Evolutionary conservation across 2,113 vertebrate genomes (phyloP), one percentile per base, ranked within the genome.

Genomic region (Alaudala cheleensis): DNA sequence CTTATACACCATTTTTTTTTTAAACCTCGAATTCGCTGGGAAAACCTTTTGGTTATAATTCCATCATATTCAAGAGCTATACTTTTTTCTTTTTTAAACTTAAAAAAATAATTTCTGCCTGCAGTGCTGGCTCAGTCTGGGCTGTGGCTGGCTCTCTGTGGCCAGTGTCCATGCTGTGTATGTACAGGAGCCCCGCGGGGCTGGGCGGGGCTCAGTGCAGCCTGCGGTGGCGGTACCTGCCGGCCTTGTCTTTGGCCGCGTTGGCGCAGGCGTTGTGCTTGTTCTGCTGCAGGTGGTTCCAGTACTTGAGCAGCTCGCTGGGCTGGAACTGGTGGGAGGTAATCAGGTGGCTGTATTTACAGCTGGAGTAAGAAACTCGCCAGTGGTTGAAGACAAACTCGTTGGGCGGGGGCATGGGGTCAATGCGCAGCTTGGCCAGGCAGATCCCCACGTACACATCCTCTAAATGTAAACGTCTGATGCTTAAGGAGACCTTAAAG

Each of bases 381-480:
- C 99, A 99, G 98, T 99, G 99, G 97, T 99, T 99, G 98, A 99
- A 99, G 69, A 99, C 98, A 94, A 99, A 99, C 80, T 98, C 98
- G 9, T 99, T 99, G 94, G 99, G 98, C 6, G 99, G 99, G 64
- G 99, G 98, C 56, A 97, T 97, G 39, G 99, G 99, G 94, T 99
- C 98, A 44, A 99, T 98, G 79, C 98, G 96, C 76, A 99, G 93
- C 96, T 99, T 98, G 87, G 98, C 98, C 26, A 99, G 98, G 78
- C 99, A 99, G 91, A 99, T 97, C 51, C 99, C 99, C 65, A 99
- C 99, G 3, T 99, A 99, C 16, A 99, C 99, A 6, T 99, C 99
- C 96, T 99, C 99, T 90, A 99, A 97, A 81, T 99, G 99, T 96
- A 99, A 96, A 71, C 97, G 98, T 82, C 96, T 98, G 70, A 99